phyloP scores from a whole-genome alignment of 2,797 vertebrate genomes.

The Peromyscus aztecus region DNA sequence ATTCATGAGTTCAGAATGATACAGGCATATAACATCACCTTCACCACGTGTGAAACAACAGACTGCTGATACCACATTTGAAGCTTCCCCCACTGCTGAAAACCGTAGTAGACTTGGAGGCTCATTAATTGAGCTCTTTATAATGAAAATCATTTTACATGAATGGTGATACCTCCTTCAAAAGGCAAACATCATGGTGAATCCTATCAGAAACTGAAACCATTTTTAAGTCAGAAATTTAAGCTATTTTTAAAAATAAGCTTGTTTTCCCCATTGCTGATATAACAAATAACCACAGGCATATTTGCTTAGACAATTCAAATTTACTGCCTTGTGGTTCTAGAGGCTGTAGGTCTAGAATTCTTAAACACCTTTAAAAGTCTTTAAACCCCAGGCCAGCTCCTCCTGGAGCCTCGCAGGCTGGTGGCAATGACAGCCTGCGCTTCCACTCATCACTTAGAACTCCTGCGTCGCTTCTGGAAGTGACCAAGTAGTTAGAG shows the following conservation, averaged over 20 bases:
- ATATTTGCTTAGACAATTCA: not conserved
- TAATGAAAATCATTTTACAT: conserved; percentile 1
- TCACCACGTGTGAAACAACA: not conserved
- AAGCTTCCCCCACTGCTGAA: not conserved
- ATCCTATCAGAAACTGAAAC: not conserved
- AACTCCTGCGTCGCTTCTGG: not conserved
- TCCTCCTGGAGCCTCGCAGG: not conserved
- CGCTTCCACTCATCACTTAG: not conserved
- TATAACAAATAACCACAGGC: not conserved
- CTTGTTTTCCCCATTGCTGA: not conserved
- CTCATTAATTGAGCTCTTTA: not conserved
- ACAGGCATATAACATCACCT: not conserved
- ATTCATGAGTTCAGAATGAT: not conserved
- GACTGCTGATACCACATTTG: not conserved
- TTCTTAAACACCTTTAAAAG: not conserved
- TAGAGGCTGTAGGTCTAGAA: not conserved
- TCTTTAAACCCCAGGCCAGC: not conserved
- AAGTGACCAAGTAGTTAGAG: not conserved
- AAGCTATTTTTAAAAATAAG: conserved; percentile 12
- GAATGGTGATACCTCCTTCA: not conserved
- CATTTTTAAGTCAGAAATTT: not conserved
- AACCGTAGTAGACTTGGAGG: conserved; percentile 9
- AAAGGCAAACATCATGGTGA: not conserved
- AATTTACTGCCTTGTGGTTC: not conserved
- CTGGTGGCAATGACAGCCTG: not conserved